Percentiles rank a stretch among this genome's conserved stretches.
Conservation (phyloP, 2,888 invertebrate species). For the Abrostola triplasia region DNA sequence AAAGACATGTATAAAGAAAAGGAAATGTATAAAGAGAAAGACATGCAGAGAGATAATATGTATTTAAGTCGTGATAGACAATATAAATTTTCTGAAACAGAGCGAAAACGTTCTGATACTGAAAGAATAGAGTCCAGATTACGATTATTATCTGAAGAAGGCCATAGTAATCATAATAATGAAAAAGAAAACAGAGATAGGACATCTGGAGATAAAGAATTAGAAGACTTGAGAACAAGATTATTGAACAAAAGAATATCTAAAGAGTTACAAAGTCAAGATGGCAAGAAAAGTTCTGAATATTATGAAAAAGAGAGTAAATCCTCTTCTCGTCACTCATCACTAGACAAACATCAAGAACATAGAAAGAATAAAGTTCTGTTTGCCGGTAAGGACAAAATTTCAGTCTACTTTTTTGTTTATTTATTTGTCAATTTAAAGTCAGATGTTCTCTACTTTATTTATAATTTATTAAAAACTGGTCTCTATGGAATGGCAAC, state of each 20-base stretch:
- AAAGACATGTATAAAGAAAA: conserved; percentile 75
- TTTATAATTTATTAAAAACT: not conserved
- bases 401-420: conserved; percentile 7
- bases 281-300: conserved; percentile 78
- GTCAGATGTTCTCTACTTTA: conserved; percentile 1
- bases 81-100: conserved; percentile 77
- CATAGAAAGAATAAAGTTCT: conserved; percentile 91
- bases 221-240: conserved; percentile 93
- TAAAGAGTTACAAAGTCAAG: conserved; percentile 89
- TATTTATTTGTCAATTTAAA: not conserved
- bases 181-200: conserved; percentile 86
- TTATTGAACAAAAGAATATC: conserved; percentile 91
- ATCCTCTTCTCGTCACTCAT: conserved; percentile 71
- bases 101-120: conserved; percentile 75
- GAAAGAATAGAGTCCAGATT: conserved; percentile 82
- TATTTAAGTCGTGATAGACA: conserved; percentile 77
- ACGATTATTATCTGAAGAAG: conserved; percentile 78
- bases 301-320: conserved; percentile 83
- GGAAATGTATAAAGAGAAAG: conserved; percentile 69
- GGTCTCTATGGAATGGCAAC: no score
- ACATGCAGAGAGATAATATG: conserved; percentile 71
- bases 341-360: conserved; percentile 85
- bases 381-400: conserved; percentile 88
- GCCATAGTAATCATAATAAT: conserved; percentile 74
- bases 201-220: conserved; percentile 88